Conservation (phyloP, 2,797 vertebrate species). For the Pipistrellus kuhlii region DNA sequence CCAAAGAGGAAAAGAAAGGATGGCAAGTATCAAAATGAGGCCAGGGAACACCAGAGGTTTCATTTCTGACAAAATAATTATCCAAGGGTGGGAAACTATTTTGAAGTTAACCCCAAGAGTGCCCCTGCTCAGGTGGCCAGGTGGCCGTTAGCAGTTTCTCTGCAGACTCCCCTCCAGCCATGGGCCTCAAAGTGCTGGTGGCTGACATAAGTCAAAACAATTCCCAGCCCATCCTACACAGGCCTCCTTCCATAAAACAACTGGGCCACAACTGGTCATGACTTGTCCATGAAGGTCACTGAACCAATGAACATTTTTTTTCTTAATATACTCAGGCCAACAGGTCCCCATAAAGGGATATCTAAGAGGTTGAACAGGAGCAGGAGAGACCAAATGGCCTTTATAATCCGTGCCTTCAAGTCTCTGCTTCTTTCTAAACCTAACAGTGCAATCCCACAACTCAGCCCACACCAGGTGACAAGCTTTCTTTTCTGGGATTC, state of each 20-base stretch:
- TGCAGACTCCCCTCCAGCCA: slow-evolving; percentile 44
- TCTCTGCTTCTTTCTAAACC: background rate
- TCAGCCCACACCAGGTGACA: no score
- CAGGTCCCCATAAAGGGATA: background rate
- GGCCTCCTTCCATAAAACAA: background rate
- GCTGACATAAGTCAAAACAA: background rate
- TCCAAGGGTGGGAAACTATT: slow-evolving; percentile 65
- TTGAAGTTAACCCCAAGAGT: slow-evolving; percentile 74
- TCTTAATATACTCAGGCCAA: background rate
- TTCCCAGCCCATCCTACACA: no score
- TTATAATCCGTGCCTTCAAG: background rate
- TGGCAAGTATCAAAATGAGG: slow-evolving; percentile 78
- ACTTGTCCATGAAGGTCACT: background rate
- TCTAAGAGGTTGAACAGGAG: background rate
- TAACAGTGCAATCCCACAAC: background rate
- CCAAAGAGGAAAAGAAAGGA: slow-evolving; percentile 66
- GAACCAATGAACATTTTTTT: background rate
- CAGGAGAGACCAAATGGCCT: background rate
- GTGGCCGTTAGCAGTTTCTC: slow-evolving; percentile 64
- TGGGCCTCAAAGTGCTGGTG: background rate
- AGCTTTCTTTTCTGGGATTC: background rate
- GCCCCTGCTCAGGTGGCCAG: slow-evolving; percentile 70
- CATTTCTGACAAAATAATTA: slow-evolving; percentile 81
- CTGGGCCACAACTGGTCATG: background rate
- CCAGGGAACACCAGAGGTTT: slow-evolving; percentile 81